phyloP scores from a whole-genome alignment of 2,888 invertebrate species.

The Drosophila eohydei region DNA sequence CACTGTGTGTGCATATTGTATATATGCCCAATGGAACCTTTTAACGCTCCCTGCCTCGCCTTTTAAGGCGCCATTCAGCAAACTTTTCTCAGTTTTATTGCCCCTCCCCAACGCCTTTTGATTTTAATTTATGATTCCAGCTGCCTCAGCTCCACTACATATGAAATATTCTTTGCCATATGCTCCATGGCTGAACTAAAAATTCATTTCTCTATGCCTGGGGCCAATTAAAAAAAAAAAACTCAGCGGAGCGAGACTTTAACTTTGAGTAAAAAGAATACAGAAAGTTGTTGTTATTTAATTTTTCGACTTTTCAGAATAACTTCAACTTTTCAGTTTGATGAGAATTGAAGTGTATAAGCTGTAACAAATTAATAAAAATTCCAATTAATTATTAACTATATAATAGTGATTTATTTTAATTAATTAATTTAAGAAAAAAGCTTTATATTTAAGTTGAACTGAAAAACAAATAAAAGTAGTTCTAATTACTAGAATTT shows the following conservation, averaged over 20 bases:
- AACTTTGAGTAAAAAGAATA: conserved; percentile 4
- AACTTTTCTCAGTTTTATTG: conserved; percentile 40
- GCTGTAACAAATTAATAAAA: neutral
- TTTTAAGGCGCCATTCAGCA: conserved; percentile 22
- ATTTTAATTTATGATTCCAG: conserved; percentile 65
- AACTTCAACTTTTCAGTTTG: neutral
- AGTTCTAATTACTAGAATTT: too few species aligned
- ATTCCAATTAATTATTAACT: neutral
- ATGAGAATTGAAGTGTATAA: neutral
- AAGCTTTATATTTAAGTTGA: too few species aligned
- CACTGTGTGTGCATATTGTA: conserved; percentile 3
- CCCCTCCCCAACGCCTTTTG: conserved; percentile 27
- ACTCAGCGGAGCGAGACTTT: neutral
- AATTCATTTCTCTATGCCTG: conserved; percentile 15
- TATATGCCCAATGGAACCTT: conserved; percentile 12
- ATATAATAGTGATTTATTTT: too few species aligned
- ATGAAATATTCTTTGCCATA: conserved; percentile 8
- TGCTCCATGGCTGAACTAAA: conserved; percentile 9
- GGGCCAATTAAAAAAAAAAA: conserved; percentile 32
- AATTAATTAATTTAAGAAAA: too few species aligned
- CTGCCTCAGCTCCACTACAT: conserved; percentile 16
- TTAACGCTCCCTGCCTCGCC: conserved; percentile 25
- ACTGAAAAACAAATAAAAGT: too few species aligned
- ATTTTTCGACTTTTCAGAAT: neutral
- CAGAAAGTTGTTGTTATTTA: conserved; percentile 9